Evolutionary conservation across 1,140 invertebrate genomes (phyloP).

Genomic region (Scaptomyza hsui): DNA sequence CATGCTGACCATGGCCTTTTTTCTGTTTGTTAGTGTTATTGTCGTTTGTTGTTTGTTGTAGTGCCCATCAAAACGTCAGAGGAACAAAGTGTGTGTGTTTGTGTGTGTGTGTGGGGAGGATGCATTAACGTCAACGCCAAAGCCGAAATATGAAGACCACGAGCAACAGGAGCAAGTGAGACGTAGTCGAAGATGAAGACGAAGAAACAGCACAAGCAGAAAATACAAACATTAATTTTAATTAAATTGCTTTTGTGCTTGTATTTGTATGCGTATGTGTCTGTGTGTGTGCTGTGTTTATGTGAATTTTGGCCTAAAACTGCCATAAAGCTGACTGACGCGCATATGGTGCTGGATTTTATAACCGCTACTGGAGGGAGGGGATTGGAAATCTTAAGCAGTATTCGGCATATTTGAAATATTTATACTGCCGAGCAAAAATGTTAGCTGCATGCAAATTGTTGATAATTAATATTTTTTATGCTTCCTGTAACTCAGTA

Average conservation of each 20-base stretch:
- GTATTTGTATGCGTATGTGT: constrained; percentile 50
- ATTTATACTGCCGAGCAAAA: not conserved
- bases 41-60: constrained; percentile 7
- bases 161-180: constrained; percentile 20
- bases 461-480: not conserved
- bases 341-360: constrained; percentile 60
- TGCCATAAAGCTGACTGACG: constrained; percentile 35
- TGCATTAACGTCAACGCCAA: constrained; percentile 34
- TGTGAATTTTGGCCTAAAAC: constrained; percentile 30
- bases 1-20: constrained; percentile 96
- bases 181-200: constrained; percentile 8
- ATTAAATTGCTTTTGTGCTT: constrained; percentile 76
- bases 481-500: not conserved
- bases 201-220: constrained; percentile 22
- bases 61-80: constrained; percentile 56
- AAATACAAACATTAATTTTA: constrained; percentile 82
- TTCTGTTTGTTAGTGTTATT: constrained; percentile 85
- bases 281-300: constrained; percentile 21
- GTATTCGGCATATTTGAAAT: constrained; percentile 11
- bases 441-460: not conserved
- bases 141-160: constrained; percentile 39
- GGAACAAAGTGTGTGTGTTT: not conserved
- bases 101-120: not conserved
- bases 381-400: constrained; percentile 5
- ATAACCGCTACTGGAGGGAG: constrained; percentile 16